phyloP scores from a whole-genome alignment of 2,797 vertebrate species.

The Masticophis lateralis region DNA sequence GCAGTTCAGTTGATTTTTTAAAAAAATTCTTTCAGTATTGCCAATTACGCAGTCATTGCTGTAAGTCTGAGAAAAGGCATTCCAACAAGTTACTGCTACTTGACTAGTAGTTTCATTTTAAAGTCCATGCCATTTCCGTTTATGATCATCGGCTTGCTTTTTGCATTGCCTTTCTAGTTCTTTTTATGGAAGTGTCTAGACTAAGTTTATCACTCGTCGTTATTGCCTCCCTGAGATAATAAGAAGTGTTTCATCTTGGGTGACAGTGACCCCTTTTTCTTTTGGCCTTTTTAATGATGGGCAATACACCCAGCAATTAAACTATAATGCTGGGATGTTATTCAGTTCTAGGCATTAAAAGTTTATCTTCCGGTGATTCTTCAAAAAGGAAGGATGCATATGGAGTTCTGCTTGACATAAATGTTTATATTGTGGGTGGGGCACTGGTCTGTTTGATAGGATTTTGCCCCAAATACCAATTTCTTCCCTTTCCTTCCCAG shows the following conservation, averaged over 20 bases:
- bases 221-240: not conserved
- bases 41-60: not conserved
- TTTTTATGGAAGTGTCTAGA: conserved; percentile 22
- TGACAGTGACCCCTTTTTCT: not conserved
- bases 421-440: not conserved
- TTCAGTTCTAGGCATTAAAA: not conserved
- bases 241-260: not conserved
- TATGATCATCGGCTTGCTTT: not conserved
- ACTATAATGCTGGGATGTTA: not conserved
- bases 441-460: not conserved
- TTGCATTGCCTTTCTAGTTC: not conserved
- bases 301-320: not conserved
- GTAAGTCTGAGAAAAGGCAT: not conserved
- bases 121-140: not conserved
- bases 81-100: not conserved
- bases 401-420: not conserved
- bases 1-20: not conserved
- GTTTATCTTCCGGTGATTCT: not conserved
- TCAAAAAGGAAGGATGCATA: not conserved
- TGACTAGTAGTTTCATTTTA: not conserved
- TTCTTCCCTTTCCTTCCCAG: not conserved
- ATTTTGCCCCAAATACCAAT: not conserved
- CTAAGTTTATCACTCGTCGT: not conserved
- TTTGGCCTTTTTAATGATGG: not conserved
- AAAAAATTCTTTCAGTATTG: not conserved